Evolutionary conservation across 2,888 invertebrate genomes (phyloP).

Genomic region (Melolontha melolontha): DNA sequence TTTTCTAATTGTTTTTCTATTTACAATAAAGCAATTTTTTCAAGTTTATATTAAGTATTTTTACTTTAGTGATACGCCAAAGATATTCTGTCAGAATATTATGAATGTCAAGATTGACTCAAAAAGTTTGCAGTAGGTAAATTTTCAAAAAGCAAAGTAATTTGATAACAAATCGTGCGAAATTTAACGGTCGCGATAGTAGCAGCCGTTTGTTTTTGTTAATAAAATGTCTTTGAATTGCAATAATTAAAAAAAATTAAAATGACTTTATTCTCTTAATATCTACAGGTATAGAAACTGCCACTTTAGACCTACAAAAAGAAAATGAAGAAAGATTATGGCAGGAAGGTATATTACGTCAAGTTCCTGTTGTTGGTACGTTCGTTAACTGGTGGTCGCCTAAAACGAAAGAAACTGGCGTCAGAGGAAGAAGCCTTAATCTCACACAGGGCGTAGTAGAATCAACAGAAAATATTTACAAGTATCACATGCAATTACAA

Average conservation of each 20-base stretch:
- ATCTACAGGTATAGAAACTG: conserved; percentile 86
- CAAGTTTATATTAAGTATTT: no score
- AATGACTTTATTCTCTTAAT: conserved; percentile 18
- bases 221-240: no score
- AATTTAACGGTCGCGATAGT: no score
- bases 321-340: conserved; percentile 91
- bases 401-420: conserved; percentile 76
- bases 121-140: no score
- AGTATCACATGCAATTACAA: conserved; percentile 85
- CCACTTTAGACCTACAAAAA: conserved; percentile 89
- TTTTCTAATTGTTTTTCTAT: no score
- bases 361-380: conserved; percentile 94
- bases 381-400: conserved; percentile 98
- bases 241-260: background rate
- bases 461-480: conserved; percentile 83
- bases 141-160: no score
- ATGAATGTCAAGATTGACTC: no score
- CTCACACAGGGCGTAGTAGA: conserved; percentile 82
- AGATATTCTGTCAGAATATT: no score
- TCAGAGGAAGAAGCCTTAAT: conserved; percentile 86
- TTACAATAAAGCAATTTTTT: no score
- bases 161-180: no score
- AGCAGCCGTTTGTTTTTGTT: no score
- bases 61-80: no score
- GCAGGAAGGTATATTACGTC: conserved; percentile 94